phyloP scores from a whole-genome alignment of 2,888 invertebrate genomes.

The Nomada fabriciana region DNA sequence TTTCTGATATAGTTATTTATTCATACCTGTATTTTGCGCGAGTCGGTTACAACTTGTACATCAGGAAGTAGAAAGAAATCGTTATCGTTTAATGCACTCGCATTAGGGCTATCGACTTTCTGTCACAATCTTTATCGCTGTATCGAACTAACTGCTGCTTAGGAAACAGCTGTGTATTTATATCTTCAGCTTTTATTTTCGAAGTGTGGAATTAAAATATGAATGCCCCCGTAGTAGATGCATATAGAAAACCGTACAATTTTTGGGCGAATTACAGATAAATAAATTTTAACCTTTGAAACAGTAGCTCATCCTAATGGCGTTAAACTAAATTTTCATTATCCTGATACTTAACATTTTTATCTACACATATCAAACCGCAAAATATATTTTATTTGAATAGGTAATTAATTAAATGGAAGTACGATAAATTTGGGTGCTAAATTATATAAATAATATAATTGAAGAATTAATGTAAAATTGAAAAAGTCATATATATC shows the following conservation, averaged over 20 bases:
- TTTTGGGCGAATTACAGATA: not conserved
- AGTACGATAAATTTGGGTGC: no score
- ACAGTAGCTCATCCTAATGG: no score
- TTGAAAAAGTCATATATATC: no score
- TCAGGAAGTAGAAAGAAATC: not conserved
- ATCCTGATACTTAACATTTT: no score
- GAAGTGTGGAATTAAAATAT: not conserved
- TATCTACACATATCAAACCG: no score
- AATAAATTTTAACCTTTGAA: no score
- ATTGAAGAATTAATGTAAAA: no score
- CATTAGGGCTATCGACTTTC: not conserved
- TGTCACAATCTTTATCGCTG: conserved; percentile 11
- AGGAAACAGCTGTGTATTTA: not conserved
- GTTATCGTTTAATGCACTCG: not conserved
- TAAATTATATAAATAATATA: no score
- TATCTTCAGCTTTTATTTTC: conserved; percentile 6
- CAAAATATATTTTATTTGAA: no score
- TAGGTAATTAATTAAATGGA: no score
- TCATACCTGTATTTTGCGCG: not conserved
- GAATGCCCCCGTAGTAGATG: not conserved
- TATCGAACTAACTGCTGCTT: conserved; percentile 28
- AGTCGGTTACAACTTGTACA: not conserved
- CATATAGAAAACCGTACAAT: not conserved
- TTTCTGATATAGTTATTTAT: not conserved
- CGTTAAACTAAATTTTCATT: no score